Percentiles rank a stretch among this genome's conserved stretches.
Conservation (phyloP, 2,113 vertebrate species). For the Nematolebias whitei region DNA sequence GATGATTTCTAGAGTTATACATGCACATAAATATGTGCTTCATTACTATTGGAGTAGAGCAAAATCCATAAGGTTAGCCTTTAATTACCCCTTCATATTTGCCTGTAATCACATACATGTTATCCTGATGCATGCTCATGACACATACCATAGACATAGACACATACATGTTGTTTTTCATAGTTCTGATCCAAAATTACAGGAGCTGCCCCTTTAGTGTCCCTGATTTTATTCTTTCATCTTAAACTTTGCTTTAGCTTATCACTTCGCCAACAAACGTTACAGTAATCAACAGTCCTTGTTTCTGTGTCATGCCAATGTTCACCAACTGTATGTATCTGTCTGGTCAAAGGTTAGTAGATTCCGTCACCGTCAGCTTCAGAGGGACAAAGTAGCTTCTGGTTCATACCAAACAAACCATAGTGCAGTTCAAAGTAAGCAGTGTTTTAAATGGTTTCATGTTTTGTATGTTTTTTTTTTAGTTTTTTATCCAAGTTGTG, state of each 20-base stretch:
- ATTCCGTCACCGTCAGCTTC: conserved; percentile 35
- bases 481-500: background rate
- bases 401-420: conserved; percentile 15
- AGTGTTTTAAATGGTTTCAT: background rate
- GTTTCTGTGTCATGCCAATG: conserved; percentile 40
- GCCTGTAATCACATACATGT: conserved; percentile 9
- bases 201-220: background rate
- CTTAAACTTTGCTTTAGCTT: conserved; percentile 12
- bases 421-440: background rate
- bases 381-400: conserved; percentile 53
- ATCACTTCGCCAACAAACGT: conserved; percentile 14
- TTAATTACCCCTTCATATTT: conserved; percentile 1
- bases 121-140: no score
- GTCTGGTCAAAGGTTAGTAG: conserved; percentile 57
- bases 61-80: background rate
- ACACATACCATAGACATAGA: no score
- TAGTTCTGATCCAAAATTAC: background rate
- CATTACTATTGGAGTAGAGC: background rate
- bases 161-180: background rate
- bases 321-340: conserved; percentile 20
- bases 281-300: background rate
- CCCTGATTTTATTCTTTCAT: conserved; percentile 36
- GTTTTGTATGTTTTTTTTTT: background rate
- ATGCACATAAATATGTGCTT: background rate
- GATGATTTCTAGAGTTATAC: background rate